phyloP scores from a whole-genome alignment of 2,113 vertebrate species.

The Platysternon megacephalum region DNA sequence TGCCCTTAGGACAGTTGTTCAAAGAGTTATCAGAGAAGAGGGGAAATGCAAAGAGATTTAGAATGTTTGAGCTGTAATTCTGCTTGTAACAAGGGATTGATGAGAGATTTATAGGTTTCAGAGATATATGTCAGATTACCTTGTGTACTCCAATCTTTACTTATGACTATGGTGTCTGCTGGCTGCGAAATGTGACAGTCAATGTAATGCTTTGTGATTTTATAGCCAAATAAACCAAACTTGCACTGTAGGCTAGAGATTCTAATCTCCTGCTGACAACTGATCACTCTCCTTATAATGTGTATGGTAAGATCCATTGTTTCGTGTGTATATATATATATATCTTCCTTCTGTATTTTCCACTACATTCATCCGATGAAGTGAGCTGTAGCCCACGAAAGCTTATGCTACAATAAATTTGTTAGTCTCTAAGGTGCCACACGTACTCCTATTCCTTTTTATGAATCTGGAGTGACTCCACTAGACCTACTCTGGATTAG shows the following conservation, averaged over 20 bases:
- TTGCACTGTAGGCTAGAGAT: neutral
- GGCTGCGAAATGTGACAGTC: neutral
- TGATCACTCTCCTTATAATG: too few species aligned
- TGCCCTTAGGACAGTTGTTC: neutral
- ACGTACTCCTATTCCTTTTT: too few species aligned
- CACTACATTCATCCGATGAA: too few species aligned
- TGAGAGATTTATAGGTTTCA: neutral
- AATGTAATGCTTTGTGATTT: neutral
- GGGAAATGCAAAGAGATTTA: neutral
- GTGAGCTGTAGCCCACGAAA: too few species aligned
- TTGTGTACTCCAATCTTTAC: accelerated
- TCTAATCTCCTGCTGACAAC: too few species aligned
- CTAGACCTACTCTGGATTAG: neutral
- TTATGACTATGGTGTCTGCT: neutral
- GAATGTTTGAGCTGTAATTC: neutral
- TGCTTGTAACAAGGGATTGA: slow-evolving; percentile 6
- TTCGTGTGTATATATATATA: too few species aligned
- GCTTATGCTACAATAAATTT: too few species aligned
- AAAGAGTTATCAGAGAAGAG: neutral
- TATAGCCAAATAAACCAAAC: neutral
- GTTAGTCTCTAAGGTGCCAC: too few species aligned
- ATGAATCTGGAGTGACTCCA: neutral
- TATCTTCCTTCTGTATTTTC: too few species aligned
- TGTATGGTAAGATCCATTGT: too few species aligned
- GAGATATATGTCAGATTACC: neutral